Evolutionary conservation across 1,140 invertebrate genomes (phyloP).

Genomic region (Neotoxoptera formosana): DNA sequence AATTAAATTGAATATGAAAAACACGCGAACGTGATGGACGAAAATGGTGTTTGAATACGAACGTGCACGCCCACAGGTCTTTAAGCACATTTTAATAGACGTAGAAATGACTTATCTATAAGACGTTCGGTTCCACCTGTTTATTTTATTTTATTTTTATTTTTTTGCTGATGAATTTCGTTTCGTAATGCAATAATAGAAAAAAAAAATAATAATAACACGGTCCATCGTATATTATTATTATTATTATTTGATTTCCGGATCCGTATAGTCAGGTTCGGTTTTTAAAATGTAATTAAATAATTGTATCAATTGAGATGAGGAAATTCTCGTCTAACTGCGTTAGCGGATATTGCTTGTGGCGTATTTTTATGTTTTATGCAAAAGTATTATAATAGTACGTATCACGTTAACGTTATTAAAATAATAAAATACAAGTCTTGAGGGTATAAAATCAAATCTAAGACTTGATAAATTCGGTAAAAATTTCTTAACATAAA

Average conservation of each 20-base stretch:
- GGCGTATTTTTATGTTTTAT: background rate
- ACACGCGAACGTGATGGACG: background rate
- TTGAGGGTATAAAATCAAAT: background rate
- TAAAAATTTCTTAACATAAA: background rate
- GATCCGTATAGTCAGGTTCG: background rate
- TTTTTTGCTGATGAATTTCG: background rate
- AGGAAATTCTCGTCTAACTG: background rate
- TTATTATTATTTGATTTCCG: background rate
- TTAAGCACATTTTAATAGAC: background rate
- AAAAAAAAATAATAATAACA: background rate
- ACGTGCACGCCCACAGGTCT: background rate
- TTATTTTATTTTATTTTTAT: background rate
- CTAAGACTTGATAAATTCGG: background rate
- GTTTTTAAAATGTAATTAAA: background rate
- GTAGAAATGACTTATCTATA: background rate
- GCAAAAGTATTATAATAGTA: background rate
- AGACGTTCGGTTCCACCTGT: background rate
- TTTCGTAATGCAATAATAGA: background rate
- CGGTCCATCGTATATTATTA: background rate
- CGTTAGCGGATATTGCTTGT: background rate
- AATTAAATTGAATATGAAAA: conserved; percentile 9
- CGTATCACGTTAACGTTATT: background rate
- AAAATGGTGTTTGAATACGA: background rate
- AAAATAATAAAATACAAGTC: background rate
- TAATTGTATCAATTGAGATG: background rate